Evolutionary conservation across 2,113 vertebrate genomes (phyloP), one percentile per base, ranked within the genome.

Genomic region (Pandion haliaetus): DNA sequence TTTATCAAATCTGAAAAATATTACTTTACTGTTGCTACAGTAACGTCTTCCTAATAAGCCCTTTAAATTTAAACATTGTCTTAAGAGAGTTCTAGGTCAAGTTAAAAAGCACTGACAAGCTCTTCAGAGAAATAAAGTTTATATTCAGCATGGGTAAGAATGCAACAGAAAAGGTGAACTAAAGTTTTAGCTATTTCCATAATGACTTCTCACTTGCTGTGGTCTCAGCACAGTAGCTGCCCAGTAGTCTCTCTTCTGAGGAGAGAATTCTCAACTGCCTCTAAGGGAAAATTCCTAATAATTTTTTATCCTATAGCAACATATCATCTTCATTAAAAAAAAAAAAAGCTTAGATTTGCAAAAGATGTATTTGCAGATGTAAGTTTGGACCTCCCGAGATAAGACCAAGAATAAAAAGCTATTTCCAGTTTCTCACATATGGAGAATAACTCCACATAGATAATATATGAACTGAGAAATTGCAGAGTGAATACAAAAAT

Each of bases 401-500:
- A 32, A 90, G 47, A 92, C 38, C 45, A 80, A 84, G 82, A 92
- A 93, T 52, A 86, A 86, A 93, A 94, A 86, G 29, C 32, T 81
- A 88, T 74, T 90, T 94, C 80, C 34, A 83, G 12, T 72, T 92
- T 74, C 59, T 92, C 59, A 44, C 82, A 86, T 81, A 92, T 52
- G 79, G 88, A 88, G 90, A 88, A 73, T 78, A 94, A 84, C 40
- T 94, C 74, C 72, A 71, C 69, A 84, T 21, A 86, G 84, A 82
- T 90, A 93, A 94, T 83, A 80, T 54, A 95, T 78, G 90, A 95
- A 96, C 59, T 81, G 90, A 95, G 76, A 95, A 94, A 90, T 5
- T 84, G 67, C 63, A 70, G 71, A 74, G 47, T 54, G 79, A 93
- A 90, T 96, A 78, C 65, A 66, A 93, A 96, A 92, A 55, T 76